These are phyloP conservation scores for Clinocottus analis DNA, from an alignment of 2,113 vertebrate genomes.

Conservation along the genomic window DNA sequence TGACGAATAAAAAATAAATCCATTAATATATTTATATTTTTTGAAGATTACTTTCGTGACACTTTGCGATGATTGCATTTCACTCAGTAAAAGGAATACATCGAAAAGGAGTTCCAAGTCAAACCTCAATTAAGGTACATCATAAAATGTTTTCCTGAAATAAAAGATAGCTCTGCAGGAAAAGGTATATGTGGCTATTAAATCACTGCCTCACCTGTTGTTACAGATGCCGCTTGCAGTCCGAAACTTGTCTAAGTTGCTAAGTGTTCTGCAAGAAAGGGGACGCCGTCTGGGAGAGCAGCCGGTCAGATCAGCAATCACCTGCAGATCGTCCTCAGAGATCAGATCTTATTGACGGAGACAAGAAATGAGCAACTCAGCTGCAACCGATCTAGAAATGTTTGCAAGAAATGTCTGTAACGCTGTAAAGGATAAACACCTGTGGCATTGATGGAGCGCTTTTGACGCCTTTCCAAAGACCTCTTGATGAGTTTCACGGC, in stretches of 20 bases:
- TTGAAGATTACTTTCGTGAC: background rate
- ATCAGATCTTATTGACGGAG: slow-evolving; percentile 80
- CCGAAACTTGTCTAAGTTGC: slow-evolving; percentile 55
- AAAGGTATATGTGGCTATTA: background rate
- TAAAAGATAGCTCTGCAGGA: too few relatives aligned
- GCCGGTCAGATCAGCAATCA: slow-evolving; percentile 81
- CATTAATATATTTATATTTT: background rate
- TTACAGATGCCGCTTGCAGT: slow-evolving; percentile 85
- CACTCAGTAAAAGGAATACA: background rate
- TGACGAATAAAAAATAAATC: background rate
- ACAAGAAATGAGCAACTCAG: background rate
- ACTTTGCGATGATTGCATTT: background rate
- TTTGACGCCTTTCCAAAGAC: slow-evolving; percentile 44
- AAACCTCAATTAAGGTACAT: background rate
- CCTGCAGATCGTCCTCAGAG: slow-evolving; percentile 71
- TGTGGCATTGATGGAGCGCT: slow-evolving; percentile 84
- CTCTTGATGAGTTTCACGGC: slow-evolving; percentile 81
- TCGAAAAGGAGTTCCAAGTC: background rate
- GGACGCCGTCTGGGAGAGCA: slow-evolving; percentile 76
- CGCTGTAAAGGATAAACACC: slow-evolving; percentile 67
- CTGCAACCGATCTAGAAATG: background rate
- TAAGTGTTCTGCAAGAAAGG: slow-evolving; percentile 57
- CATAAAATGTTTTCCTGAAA: background rate
- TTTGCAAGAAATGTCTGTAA: too few relatives aligned
- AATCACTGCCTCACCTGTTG: slow-evolving; percentile 79